A percentile compares a stretch with the other conserved stretches of the same genome.
Evolutionary conservation across 2,888 invertebrate species (phyloP).

Genomic region (Aspidiotus rigidus): DNA sequence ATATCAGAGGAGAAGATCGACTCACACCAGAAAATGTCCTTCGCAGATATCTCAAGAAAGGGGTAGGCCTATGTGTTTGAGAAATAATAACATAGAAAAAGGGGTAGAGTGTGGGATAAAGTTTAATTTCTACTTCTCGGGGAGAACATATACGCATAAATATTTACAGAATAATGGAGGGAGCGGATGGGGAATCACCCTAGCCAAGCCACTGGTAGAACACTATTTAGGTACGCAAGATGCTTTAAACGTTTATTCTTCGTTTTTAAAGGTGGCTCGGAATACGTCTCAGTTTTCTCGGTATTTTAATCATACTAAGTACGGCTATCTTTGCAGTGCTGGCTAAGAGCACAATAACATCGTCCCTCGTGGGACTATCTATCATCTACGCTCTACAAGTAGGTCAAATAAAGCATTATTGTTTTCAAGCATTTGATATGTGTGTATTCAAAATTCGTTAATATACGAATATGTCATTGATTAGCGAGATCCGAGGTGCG

Average conservation of each 20-base stretch:
- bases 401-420: conserved; percentile 37
- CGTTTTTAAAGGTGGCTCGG: conserved; percentile 74
- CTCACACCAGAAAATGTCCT: conserved; percentile 84
- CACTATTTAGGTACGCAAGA: too few relatives aligned
- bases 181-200: background rate
- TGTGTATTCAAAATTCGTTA: too few relatives aligned
- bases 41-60: conserved; percentile 85
- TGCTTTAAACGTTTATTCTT: background rate
- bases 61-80: conserved; percentile 46
- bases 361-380: conserved; percentile 79
- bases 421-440: too few relatives aligned
- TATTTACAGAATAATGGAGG: background rate
- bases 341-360: conserved; percentile 56
- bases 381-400: conserved; percentile 80
- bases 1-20: conserved; percentile 87
- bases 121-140: too few relatives aligned
- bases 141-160: too few relatives aligned
- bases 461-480: too few relatives aligned
- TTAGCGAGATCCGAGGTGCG: too few relatives aligned
- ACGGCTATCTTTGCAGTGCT: conserved; percentile 87
- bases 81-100: too few relatives aligned
- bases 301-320: conserved; percentile 90
- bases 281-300: conserved; percentile 88
- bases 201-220: background rate
- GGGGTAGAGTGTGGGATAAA: too few relatives aligned